Evolutionary conservation across 2,113 vertebrate species (phyloP), one percentile per base, ranked within the genome.

Genomic region (Ursus arctos): DNA sequence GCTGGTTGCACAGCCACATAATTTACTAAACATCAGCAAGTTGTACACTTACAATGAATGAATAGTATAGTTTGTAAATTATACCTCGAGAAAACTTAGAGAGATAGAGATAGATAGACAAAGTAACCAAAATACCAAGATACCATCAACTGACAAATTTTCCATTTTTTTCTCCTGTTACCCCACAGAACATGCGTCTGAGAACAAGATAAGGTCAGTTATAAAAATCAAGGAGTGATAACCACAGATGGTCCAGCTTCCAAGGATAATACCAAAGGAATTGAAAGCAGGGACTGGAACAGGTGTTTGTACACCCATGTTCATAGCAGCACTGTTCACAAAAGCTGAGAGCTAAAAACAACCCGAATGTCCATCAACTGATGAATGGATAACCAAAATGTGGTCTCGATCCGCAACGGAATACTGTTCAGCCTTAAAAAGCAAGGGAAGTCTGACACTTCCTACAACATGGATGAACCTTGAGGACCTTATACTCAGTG

Each of bases 161-260:
- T 28, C 10, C 15, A 36, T 59, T 22, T 15, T 63, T 28, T 88
- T 21, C 21, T 18, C 76, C 53, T 22, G n/a, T 11, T 26, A 82
- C 12, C 47, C 36, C 74, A 26, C 9, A n/a, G 36, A 82, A 77
- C 15, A 53, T 40, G 15, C 76, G 31, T 49, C 79, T 51, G 14
- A 87, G 76, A 93, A 90, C 4, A 93, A 82, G 16, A 94, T 22
- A 59, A 21, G 18, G n/a, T 55, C 71, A 53, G 28, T 82, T 92
- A 69, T 43, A 36, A 63, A 81, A 65, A 71, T 26, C n/a, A 67
- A 94, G 67, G 84, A 92, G 79, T 22, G 43, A 76, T 47, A 33
- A 59, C 16, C 13, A 1, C 3, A 43, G 12, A 13, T 61, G 22
- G 71, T n/a, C 61, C 13, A 28, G 26, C 33, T 61, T 61, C 57